These are phyloP conservation scores for Intellagama lesueurii DNA, from an alignment of 2,797 vertebrate species.

Conservation along the genomic window DNA sequence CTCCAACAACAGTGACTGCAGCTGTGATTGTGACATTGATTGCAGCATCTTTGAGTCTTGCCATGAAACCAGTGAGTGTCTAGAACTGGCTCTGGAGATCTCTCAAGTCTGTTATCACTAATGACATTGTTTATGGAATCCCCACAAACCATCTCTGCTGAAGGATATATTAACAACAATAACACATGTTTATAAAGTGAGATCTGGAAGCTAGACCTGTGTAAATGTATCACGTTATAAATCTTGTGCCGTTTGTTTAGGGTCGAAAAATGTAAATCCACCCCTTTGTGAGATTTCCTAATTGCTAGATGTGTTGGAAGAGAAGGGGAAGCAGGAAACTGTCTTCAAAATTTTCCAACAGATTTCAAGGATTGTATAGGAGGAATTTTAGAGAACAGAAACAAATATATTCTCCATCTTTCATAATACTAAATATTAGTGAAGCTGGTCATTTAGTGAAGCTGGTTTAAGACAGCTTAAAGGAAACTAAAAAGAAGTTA, in stretches of 20 bases:
- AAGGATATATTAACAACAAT: constrained; percentile 6
- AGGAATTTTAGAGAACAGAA: not conserved
- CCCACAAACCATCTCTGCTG: constrained; percentile 7
- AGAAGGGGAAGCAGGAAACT: constrained; percentile 17
- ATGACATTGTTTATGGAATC: constrained; percentile 18
- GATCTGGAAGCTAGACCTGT: constrained; percentile 7
- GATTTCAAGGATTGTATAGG: constrained; percentile 58
- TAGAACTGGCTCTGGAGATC: constrained; percentile 96
- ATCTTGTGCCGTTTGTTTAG: constrained; percentile 48
- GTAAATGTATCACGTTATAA: constrained; percentile 51
- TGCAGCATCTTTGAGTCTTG: constrained; percentile 88
- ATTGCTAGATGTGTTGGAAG: constrained; percentile 61
- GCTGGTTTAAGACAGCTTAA: not conserved
- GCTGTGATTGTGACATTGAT: constrained; percentile 84
- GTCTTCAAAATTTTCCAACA: constrained; percentile 46
- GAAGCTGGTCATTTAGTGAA: not conserved
- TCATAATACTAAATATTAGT: not conserved
- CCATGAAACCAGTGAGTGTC: constrained; percentile 89
- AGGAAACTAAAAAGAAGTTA: not conserved
- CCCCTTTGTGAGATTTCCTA: constrained; percentile 60
- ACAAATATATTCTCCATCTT: not conserved
- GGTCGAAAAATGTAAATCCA: constrained; percentile 18
- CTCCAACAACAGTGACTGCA: constrained; percentile 76
- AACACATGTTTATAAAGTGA: not conserved
- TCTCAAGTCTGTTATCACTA: constrained; percentile 94